phyloP scores from a whole-genome alignment of 1,140 invertebrate genomes.

The Stegodyphus mimosarum region DNA sequence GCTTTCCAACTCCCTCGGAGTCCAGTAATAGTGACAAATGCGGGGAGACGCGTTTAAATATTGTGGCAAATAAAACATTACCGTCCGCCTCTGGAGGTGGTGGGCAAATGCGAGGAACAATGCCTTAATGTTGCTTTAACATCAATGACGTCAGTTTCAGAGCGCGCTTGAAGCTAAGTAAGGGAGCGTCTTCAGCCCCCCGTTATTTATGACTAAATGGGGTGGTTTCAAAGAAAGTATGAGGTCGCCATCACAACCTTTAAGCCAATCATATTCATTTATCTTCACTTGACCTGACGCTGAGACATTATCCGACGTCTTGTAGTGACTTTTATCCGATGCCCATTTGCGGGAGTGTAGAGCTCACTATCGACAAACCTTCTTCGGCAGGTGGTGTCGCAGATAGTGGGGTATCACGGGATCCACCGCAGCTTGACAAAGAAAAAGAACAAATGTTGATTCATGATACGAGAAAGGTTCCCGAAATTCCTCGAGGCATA shows the following conservation, averaged over 20 bases:
- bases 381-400: conserved; percentile 13
- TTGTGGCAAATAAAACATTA: conserved; percentile 56
- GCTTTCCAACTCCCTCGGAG: conserved; percentile 12
- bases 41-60: conserved; percentile 50
- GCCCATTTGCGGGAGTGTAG: conserved; percentile 39
- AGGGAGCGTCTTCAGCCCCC: background rate
- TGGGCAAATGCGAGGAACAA: conserved; percentile 40
- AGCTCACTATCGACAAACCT: background rate
- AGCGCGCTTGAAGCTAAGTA: conserved; percentile 17
- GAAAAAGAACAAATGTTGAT: conserved; percentile 55
- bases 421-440: conserved; percentile 51
- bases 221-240: conserved; percentile 55
- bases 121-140: conserved; percentile 51
- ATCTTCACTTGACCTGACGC: conserved; percentile 59
- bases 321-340: conserved; percentile 20
- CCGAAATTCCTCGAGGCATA: conserved; percentile 53
- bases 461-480: conserved; percentile 49
- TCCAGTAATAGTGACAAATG: conserved; percentile 50
- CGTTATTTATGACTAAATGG: conserved; percentile 58
- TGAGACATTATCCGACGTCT: conserved; percentile 43
- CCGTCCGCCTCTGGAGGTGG: conserved; percentile 10
- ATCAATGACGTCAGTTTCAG: conserved; percentile 40
- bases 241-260: conserved; percentile 47
- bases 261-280: conserved; percentile 58
- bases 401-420: conserved; percentile 26